Evolutionary conservation across 1,140 invertebrate genomes (phyloP).

Genomic region (Penaeus japonicus): DNA sequence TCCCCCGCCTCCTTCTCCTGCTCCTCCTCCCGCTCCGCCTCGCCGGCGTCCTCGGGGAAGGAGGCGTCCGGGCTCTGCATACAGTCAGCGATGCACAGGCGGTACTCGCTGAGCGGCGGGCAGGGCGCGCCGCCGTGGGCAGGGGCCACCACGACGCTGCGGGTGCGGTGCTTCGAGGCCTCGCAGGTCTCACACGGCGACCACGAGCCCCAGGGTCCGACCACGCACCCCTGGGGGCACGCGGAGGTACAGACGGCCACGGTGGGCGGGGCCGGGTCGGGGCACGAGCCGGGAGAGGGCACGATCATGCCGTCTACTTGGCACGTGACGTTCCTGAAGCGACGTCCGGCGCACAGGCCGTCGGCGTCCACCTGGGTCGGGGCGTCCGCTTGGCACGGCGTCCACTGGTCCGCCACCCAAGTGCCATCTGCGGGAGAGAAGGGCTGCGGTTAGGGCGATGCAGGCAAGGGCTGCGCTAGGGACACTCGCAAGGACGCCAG

Average conservation of each 20-base stretch:
- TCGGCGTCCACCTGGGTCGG: constrained; percentile 20
- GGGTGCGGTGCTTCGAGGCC: constrained; percentile 22
- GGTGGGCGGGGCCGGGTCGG: background rate
- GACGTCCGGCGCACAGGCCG: constrained; percentile 22
- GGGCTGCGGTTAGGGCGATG: too few species aligned
- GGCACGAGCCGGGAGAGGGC: background rate
- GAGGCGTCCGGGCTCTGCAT: background rate
- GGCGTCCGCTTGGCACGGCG: background rate
- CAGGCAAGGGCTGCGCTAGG: too few species aligned
- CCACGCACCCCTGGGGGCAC: constrained; percentile 35
- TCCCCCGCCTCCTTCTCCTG: background rate
- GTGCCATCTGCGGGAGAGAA: too few species aligned
- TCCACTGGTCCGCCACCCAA: constrained; percentile 33
- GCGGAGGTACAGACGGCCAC: background rate
- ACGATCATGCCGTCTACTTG: background rate
- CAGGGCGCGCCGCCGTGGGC: constrained; percentile 14
- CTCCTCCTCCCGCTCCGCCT: too few species aligned
- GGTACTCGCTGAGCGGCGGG: constrained; percentile 33
- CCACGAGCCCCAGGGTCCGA: constrained; percentile 42
- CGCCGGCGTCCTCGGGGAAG: too few species aligned
- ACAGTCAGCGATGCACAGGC: constrained; percentile 26
- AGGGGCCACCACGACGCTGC: constrained; percentile 32
- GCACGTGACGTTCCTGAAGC: constrained; percentile 6
- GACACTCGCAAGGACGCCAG: too few species aligned
- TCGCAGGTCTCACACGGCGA: constrained; percentile 21